Percentiles rank a stretch among this genome's conserved stretches.
Evolutionary conservation across 2,113 vertebrate species (phyloP).

Genomic region (Tauraco erythrolophus): DNA sequence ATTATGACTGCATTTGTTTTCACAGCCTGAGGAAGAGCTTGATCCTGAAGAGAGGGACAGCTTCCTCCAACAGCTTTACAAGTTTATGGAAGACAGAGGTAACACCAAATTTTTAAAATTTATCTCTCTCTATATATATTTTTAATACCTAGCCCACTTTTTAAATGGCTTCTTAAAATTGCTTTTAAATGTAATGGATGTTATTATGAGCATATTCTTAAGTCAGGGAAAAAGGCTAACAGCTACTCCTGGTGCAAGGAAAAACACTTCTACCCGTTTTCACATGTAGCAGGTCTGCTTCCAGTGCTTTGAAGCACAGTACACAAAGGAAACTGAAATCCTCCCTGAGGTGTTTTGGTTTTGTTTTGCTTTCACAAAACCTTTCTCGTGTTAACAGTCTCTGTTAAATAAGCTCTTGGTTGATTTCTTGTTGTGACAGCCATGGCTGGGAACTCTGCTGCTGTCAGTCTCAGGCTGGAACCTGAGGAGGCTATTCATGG

Average conservation of each 20-base stretch:
- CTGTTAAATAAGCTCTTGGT: neutral
- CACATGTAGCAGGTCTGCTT: neutral
- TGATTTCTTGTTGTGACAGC: constrained; percentile 5
- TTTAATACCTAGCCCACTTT: neutral
- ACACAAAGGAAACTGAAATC: neutral
- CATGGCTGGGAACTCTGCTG: neutral
- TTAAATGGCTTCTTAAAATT: neutral
- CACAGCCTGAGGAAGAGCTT: constrained; percentile 92
- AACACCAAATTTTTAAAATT: neutral
- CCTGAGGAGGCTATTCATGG: neutral
- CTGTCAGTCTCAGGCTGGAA: neutral
- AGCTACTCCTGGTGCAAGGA: neutral
- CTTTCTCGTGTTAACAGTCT: neutral
- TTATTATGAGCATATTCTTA: neutral
- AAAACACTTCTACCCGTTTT: neutral
- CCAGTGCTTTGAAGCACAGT: neutral
- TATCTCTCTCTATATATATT: neutral
- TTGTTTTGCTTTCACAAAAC: constrained; percentile 1
- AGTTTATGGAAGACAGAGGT: constrained; percentile 99
- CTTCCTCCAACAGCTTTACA: constrained; percentile 99
- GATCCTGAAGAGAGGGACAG: constrained; percentile 97
- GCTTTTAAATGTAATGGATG: neutral
- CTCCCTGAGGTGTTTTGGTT: neutral
- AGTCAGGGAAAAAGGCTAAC: neutral
- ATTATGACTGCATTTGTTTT: constrained; percentile 38